A percentile compares a stretch with the other conserved stretches of the same genome.
These are phyloP conservation scores for Antechinus flavipes DNA, from an alignment of 2,113 vertebrate genomes.

Conservation along the genomic window DNA sequence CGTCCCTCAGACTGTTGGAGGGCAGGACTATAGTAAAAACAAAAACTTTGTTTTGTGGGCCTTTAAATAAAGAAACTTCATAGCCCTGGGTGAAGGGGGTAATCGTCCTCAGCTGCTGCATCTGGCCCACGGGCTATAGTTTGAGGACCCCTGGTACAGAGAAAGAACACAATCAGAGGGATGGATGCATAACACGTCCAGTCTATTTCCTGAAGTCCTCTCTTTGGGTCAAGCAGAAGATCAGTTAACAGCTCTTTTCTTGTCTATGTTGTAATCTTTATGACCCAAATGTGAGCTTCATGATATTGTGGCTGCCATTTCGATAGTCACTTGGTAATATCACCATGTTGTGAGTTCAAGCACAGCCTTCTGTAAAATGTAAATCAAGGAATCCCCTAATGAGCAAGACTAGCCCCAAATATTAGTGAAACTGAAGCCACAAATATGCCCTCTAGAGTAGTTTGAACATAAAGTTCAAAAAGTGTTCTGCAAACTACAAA, in stretches of 20 bases:
- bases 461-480: background rate
- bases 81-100: no score
- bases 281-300: background rate
- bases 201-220: background rate
- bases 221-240: background rate
- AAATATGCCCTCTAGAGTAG: background rate
- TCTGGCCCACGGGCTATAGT: no score
- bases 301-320: background rate
- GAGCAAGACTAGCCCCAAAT: background rate
- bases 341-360: background rate
- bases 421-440: background rate
- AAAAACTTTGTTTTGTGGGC: no score
- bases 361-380: background rate
- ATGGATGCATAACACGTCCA: background rate
- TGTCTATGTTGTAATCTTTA: background rate
- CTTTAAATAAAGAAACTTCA: no score
- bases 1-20: no score
- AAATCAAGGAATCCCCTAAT: background rate
- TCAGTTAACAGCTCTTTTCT: background rate
- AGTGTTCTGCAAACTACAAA: background rate
- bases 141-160: background rate
- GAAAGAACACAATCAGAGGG: background rate
- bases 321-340: background rate
- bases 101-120: no score
- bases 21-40: no score